Evolutionary conservation across 2,888 invertebrate species (phyloP), one percentile per base, ranked within the genome.

Genomic region (Piscicola geometra): DNA sequence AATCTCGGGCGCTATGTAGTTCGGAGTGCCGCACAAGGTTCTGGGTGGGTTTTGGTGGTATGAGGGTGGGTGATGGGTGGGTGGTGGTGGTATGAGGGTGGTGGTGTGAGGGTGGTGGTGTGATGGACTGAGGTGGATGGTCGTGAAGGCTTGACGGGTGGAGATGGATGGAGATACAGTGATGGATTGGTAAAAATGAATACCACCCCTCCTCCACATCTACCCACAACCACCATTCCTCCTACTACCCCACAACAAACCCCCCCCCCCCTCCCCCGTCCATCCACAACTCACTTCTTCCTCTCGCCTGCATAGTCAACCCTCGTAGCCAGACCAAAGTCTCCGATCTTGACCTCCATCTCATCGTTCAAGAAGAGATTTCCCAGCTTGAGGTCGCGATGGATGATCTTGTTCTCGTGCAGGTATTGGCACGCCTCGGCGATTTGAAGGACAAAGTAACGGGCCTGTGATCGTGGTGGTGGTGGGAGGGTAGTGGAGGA

Each of bases 1-100:
- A 82, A 99, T 95, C 87, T 99, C 99, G 0, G 98, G 99, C 0
- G 99, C 99, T 81, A 99, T 98, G 85, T 99, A 99, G 87, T 99
- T 99, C 0, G 99, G 99, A 5, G 99, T 99, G n/a, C 99, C 99
- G 84, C 99, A 99, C 69, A 99, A 87, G 21, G 99, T 99, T 86
- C 94, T 94, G 82, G 76, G 9, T 9, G 21, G 60, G 25, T 56
- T 9, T 15, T 56, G 60, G 25, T 21, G 5, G 3, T n/a, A n/a
- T n/a, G n/a, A n/a, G 9, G 50, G 21, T 15, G 50, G 21, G 9
- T 47, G 50, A 21, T 47, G 50, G 12, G 9, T 47, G 50, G 9
- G 50, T 9, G 9, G 50, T 47, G 50, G 12, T 47, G 9, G 21
- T 47, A 47, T 47, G 50, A 15, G 50, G 9, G 9, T n/a, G n/a